Base-by-base conservation (phyloP, 1,140 invertebrate species). In the Hyphantria cunea region DNA sequence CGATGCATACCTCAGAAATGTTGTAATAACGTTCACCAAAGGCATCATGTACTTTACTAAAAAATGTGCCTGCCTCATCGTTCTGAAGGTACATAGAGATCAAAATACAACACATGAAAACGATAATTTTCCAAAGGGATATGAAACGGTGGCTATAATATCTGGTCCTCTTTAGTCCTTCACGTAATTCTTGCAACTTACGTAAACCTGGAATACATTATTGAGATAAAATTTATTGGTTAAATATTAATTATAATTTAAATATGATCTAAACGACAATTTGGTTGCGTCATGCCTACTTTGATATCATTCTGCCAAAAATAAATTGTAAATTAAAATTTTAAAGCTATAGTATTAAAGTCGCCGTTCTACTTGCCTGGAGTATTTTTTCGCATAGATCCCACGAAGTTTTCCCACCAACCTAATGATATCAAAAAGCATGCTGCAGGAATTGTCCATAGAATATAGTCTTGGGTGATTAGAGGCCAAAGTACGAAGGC, bases 401-500 rank as follows among this genome's bases (percentile, higher is more conserved):
- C 95, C 0, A 97, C 95, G 79, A 96, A 99, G 90, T 99, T 99
- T 86, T 99, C 98, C 98, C 98, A 99, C 96, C 97, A 99, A 12
- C 96, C 95, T 14, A 97, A 93, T 0, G 97, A 99, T 12, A 97
- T 94, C 15, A 98, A 92, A 42, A 98, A 84, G 12, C 97, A 93
- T 1, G 96, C 93, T 0, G 96, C 79, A 0, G 97, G 97, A 62
- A 98, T 95, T 8, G 96, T 91, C 96, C 96, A 98, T 8, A 96
- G 75, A 42, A 93, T 90, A 0, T 92, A 92, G 2, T 91, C 93
- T 11, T 92, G 93, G 66, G 95, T 93, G 14, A 96, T 80, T 9
- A 97, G 86, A 10, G 97, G 97, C 96, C 97, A 98, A 3, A 98
- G 93, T 6, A 98, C 93, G 73, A 98, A 96, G 0, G 96, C 96